These are phyloP conservation scores for Drosophila auraria DNA, from an alignment of 1,140 invertebrate species.

Conservation along the genomic window DNA sequence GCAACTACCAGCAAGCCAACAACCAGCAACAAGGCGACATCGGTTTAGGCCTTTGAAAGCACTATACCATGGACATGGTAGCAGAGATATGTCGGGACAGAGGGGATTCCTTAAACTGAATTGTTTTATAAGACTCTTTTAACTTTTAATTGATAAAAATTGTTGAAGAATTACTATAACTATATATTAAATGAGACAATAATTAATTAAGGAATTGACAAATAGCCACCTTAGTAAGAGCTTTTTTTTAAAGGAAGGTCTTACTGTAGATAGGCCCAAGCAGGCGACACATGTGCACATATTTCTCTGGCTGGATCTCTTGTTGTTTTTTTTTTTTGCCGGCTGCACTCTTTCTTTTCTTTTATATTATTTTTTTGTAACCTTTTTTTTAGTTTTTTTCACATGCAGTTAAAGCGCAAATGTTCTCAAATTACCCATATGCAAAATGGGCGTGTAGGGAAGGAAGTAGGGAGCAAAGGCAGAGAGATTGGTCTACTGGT, in stretches of 20 bases:
- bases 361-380: conserved; percentile 17
- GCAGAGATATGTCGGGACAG: conserved; percentile 37
- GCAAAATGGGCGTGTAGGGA: conserved; percentile 42
- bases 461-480: conserved; percentile 24
- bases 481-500: conserved; percentile 56
- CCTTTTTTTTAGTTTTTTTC: conserved; percentile 50
- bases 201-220: too few species aligned
- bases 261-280: conserved; percentile 16
- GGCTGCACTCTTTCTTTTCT: conserved; percentile 33
- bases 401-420: conserved; percentile 80
- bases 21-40: conserved; percentile 66
- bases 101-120: not conserved
- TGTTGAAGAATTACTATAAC: too few species aligned
- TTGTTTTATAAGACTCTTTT: too few species aligned
- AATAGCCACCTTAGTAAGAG: too few species aligned
- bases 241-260: not conserved
- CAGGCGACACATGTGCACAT: conserved; percentile 75
- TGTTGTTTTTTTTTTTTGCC: conserved; percentile 33
- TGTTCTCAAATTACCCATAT: conserved; percentile 82
- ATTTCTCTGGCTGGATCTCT: conserved; percentile 50
- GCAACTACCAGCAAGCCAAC: conserved; percentile 32
- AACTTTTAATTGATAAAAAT: too few species aligned
- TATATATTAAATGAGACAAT: not conserved
- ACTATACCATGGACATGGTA: conserved; percentile 53
- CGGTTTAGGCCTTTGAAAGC: conserved; percentile 82